phyloP scores from a whole-genome alignment of 1,140 invertebrate species.

The Eupeodes corollae region DNA sequence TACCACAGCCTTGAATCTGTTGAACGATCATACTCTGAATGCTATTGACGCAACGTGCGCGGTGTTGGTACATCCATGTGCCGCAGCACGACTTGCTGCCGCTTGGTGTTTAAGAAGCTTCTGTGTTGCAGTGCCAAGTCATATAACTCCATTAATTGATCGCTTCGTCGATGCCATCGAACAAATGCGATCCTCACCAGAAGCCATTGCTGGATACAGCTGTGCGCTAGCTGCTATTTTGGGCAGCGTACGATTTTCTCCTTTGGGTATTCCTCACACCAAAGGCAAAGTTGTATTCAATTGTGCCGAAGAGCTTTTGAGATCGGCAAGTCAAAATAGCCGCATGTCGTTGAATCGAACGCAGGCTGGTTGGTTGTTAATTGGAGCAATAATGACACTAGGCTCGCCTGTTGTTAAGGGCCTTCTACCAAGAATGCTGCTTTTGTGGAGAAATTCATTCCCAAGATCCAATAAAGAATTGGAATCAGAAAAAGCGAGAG shows the following conservation, averaged over 20 bases:
- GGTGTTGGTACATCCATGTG: conserved; percentile 79
- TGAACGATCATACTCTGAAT: conserved; percentile 75
- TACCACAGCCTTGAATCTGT: conserved; percentile 78
- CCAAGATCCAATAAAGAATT: conserved; percentile 90
- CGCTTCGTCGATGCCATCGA: conserved; percentile 77
- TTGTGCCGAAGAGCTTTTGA: conserved; percentile 89
- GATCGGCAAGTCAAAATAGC: conserved; percentile 95
- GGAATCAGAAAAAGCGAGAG: conserved; percentile 91
- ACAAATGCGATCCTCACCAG: conserved; percentile 78
- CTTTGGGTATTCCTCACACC: conserved; percentile 90
- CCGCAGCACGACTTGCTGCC: conserved; percentile 79
- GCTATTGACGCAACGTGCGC: conserved; percentile 47
- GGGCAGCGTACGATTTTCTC: conserved; percentile 80
- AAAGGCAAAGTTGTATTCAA: conserved; percentile 95
- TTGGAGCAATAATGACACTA: conserved; percentile 92
- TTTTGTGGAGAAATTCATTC: conserved; percentile 97
- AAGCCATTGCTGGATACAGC: conserved; percentile 91
- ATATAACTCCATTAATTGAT: conserved; percentile 87
- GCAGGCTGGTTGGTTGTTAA: conserved; percentile 93
- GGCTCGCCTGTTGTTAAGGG: conserved; percentile 87
- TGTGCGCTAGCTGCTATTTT: conserved; percentile 85
- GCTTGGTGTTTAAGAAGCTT: conserved; percentile 90
- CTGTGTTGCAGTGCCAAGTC: conserved; percentile 84
- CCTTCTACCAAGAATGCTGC: conserved; percentile 78
- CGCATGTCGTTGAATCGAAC: conserved; percentile 87